These are phyloP conservation scores for Gerosis bhagava DNA, from an alignment of 2,888 invertebrate genomes.

Conservation along the genomic window DNA sequence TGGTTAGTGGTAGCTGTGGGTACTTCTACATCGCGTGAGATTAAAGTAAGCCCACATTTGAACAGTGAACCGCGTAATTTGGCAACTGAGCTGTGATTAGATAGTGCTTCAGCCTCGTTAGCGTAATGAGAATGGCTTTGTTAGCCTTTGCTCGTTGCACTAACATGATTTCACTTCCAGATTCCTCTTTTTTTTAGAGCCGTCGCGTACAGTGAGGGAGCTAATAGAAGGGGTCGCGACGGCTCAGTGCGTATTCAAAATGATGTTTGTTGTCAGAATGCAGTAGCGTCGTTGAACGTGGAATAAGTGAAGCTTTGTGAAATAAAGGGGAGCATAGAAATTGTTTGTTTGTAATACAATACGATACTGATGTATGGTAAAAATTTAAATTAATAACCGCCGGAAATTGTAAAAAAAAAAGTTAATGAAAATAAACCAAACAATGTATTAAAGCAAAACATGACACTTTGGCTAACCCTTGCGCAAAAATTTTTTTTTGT, in stretches of 20 bases:
- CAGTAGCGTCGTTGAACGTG: constrained; percentile 9
- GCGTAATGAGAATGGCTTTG: constrained; percentile 71
- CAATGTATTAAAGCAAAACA: no score
- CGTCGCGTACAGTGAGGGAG: constrained; percentile 9
- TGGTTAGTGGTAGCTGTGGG: constrained; percentile 21
- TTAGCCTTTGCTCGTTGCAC: constrained; percentile 63
- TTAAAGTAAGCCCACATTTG: constrained; percentile 74
- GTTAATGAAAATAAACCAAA: no score
- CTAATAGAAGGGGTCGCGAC: constrained; percentile 17
- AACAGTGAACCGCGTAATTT: constrained; percentile 75
- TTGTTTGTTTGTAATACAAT: no score
- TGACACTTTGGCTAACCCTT: no score
- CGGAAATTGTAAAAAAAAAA: no score
- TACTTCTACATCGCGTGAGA: constrained; percentile 53
- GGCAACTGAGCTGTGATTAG: constrained; percentile 78
- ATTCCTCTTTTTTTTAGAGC: constrained; percentile 19
- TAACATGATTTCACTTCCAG: constrained; percentile 45
- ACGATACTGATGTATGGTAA: no score
- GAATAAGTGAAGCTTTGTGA: constrained; percentile 4
- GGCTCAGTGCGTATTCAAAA: constrained; percentile 18
- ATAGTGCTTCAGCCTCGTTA: constrained; percentile 76
- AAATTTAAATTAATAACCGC: no score
- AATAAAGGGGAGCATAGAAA: constrained; percentile 1
- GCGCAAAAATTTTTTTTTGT: no score
- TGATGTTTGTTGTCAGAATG: constrained; percentile 15